Evolutionary conservation across 2,888 invertebrate species (phyloP).

Genomic region (Dioctria rufipes): DNA sequence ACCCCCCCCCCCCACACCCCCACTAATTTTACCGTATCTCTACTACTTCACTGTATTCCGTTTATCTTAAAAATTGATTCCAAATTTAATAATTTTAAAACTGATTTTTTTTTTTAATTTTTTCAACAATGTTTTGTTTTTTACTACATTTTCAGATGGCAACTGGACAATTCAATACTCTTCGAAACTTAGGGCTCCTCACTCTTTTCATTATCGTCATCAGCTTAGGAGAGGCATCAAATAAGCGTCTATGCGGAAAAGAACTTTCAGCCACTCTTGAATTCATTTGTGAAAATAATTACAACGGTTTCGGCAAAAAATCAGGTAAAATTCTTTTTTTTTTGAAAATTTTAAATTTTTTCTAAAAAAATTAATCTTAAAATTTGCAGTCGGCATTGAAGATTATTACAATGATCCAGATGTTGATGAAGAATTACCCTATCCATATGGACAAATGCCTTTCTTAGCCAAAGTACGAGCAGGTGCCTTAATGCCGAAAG

Average conservation of each 20-base stretch:
- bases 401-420: constrained; percentile 47
- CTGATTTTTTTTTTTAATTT: no score
- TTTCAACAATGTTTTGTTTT: no score
- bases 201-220: constrained; percentile 22
- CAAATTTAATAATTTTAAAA: no score
- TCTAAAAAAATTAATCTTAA: background rate
- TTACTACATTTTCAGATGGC: constrained; percentile 15
- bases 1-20: no score
- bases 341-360: background rate
- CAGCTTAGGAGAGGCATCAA: constrained; percentile 46
- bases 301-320: constrained; percentile 46
- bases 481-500: constrained; percentile 43
- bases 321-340: constrained; percentile 26
- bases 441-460: constrained; percentile 34
- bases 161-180: constrained; percentile 38
- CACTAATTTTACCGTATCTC: no score
- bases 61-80: no score
- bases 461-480: constrained; percentile 41
- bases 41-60: no score
- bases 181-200: constrained; percentile 39
- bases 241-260: constrained; percentile 48
- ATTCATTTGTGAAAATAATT: constrained; percentile 48
- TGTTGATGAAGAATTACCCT: constrained; percentile 33
- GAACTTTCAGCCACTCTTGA: constrained; percentile 40
- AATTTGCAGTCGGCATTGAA: constrained; percentile 24